Conservation (phyloP, 2,113 vertebrate genomes). For the Amphiprion percula region DNA sequence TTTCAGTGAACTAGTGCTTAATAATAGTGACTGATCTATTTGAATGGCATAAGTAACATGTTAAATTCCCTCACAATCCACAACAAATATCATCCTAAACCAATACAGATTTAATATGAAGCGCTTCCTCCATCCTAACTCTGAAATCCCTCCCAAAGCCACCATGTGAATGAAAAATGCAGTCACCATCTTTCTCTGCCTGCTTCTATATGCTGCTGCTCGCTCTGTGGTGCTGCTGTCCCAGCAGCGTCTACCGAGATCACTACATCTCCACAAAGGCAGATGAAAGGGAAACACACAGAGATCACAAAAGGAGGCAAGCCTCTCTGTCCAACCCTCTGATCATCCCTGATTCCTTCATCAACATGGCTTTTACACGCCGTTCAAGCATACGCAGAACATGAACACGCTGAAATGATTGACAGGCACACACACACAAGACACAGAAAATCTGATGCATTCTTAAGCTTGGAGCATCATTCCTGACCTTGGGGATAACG, state of each 20-base stretch:
- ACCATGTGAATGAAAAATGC: slow-evolving; percentile 38
- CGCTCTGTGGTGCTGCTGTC: slow-evolving; percentile 55
- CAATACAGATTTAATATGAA: slow-evolving; percentile 10
- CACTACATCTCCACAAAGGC: slow-evolving; percentile 59
- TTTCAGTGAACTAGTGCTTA: not conserved
- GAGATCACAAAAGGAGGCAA: slow-evolving; percentile 68
- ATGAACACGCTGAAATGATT: slow-evolving; percentile 28
- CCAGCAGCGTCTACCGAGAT: slow-evolving; percentile 55
- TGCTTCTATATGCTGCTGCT: slow-evolving; percentile 65
- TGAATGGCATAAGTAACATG: not conserved
- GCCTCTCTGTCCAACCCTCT: slow-evolving; percentile 54
- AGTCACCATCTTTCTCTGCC: slow-evolving; percentile 29
- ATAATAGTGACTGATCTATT: not conserved
- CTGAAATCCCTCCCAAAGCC: slow-evolving; percentile 26
- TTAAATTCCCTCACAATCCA: slow-evolving; percentile 8
- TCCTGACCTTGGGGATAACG: slow-evolving; percentile 24
- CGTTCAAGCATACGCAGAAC: slow-evolving; percentile 8
- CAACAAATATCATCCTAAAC: slow-evolving; percentile 7
- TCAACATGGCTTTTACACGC: slow-evolving; percentile 49
- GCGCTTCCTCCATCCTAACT: not conserved
- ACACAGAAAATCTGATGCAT: slow-evolving; percentile 18
- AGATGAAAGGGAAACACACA: slow-evolving; percentile 67
- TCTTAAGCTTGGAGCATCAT: slow-evolving; percentile 6
- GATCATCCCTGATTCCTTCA: slow-evolving; percentile 66
- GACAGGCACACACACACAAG: slow-evolving; percentile 16